Percentiles rank a stretch among this genome's conserved stretches.
Conservation (phyloP, 53 echinoderm and acorn worm genomes). For the Holothuria scabra region DNA sequence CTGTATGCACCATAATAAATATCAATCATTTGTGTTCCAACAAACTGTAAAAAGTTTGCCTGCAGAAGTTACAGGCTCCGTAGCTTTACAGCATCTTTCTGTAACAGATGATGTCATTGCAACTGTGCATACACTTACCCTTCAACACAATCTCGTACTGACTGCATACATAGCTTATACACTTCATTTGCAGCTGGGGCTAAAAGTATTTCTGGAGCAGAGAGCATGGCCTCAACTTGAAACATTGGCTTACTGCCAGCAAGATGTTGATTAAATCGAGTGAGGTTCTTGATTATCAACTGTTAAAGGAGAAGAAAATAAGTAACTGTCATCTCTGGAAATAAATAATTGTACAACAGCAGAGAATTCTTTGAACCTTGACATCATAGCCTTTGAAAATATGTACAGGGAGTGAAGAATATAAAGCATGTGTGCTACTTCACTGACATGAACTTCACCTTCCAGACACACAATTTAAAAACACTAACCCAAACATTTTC, state of each 20-base stretch:
- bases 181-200: constrained; percentile 95
- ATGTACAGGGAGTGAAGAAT: no score
- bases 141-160: constrained; percentile 97
- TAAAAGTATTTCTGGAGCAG: constrained; percentile 93
- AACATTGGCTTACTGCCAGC: constrained; percentile 77
- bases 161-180: constrained; percentile 97
- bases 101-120: no score
- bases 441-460: no score
- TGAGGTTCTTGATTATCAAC: constrained; percentile 84
- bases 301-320: constrained; percentile 1
- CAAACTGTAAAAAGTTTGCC: no score
- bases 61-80: no score
- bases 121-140: constrained; percentile 64
- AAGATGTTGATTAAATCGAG: constrained; percentile 73
- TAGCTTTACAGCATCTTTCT: no score
- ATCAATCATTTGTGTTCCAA: no score
- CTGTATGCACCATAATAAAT: no score
- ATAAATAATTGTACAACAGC: neutral
- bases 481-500: no score
- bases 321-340: neutral
- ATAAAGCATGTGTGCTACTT: no score
- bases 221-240: constrained; percentile 97
- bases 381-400: no score
- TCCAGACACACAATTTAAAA: no score
- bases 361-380: neutral